These are phyloP conservation scores for Oxystoma pomonae DNA, from an alignment of 2,888 invertebrate genomes.

Conservation along the genomic window DNA sequence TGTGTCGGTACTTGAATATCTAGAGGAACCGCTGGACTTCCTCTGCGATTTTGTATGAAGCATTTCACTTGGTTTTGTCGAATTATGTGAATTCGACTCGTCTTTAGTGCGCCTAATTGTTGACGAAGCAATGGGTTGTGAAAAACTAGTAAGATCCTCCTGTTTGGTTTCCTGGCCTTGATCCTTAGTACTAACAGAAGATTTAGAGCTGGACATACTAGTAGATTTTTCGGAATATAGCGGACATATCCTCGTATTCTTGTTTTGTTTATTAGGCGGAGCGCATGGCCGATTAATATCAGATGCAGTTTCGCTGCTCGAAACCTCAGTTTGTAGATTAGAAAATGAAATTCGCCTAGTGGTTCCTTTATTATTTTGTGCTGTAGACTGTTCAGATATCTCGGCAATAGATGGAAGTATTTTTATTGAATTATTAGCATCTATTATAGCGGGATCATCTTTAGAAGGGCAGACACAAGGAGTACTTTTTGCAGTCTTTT, in stretches of 20 bases:
- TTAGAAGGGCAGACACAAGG: constrained; percentile 16
- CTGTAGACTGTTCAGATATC: constrained; percentile 29
- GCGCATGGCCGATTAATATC: constrained; percentile 15
- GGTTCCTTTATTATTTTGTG: constrained; percentile 11
- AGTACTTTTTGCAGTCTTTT: constrained; percentile 14
- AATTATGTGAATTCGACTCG: too few relatives aligned
- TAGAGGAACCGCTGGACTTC: not conserved
- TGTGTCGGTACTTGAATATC: not conserved
- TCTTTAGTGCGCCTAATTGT: not conserved
- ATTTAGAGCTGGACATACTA: constrained; percentile 12
- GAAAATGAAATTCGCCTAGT: constrained; percentile 22
- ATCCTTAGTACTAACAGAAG: not conserved
- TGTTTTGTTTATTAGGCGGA: constrained; percentile 17
- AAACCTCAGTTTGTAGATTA: constrained; percentile 6
- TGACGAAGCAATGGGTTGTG: not conserved
- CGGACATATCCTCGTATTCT: constrained; percentile 20
- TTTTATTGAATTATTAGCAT: constrained; percentile 31
- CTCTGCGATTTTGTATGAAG: too few relatives aligned
- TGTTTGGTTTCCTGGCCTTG: not conserved
- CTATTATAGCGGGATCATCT: constrained; percentile 29
- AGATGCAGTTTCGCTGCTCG: constrained; percentile 22
- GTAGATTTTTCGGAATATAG: constrained; percentile 13
- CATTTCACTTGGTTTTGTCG: too few relatives aligned
- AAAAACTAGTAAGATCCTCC: not conserved
- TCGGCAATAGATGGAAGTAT: constrained; percentile 33